These are phyloP conservation scores for Rhogogaster chlorosoma DNA, from an alignment of 2,888 invertebrate genomes.

Conservation along the genomic window DNA sequence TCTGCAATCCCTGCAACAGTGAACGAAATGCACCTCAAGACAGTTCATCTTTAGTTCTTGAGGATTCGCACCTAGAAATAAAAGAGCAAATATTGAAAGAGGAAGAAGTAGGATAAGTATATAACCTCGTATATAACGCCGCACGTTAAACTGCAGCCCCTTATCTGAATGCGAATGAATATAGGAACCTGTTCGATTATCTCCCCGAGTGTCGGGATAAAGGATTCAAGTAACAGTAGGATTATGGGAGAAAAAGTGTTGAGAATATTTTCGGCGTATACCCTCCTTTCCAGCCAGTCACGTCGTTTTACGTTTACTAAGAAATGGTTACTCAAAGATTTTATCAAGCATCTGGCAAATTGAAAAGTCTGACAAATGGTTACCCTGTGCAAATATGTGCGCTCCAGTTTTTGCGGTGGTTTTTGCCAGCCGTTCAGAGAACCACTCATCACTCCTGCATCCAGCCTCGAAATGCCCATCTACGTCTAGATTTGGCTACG, in stretches of 20 bases:
- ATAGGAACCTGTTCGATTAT: neutral
- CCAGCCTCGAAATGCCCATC: neutral
- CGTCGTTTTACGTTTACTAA: neutral
- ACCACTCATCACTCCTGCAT: neutral
- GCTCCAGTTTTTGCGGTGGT: constrained; percentile 7
- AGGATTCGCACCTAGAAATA: neutral
- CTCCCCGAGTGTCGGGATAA: neutral
- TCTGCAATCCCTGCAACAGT: neutral
- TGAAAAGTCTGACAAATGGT: constrained; percentile 34
- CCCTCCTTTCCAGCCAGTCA: neutral
- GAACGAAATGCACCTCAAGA: neutral
- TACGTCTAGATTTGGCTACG: constrained; percentile 24
- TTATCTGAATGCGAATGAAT: neutral
- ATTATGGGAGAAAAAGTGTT: neutral
- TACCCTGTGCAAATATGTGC: constrained; percentile 16
- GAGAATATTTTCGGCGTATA: neutral
- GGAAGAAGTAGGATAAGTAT: neutral
- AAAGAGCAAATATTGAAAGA: neutral
- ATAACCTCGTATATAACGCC: neutral
- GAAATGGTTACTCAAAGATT: constrained; percentile 26
- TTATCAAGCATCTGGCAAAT: constrained; percentile 24
- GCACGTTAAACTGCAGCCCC: too few species aligned
- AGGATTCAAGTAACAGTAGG: neutral
- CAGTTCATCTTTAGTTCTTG: neutral
- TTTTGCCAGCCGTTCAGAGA: neutral